Conservation (phyloP, 1,140 invertebrate species). For the Drosophila malerkotliana region DNA sequence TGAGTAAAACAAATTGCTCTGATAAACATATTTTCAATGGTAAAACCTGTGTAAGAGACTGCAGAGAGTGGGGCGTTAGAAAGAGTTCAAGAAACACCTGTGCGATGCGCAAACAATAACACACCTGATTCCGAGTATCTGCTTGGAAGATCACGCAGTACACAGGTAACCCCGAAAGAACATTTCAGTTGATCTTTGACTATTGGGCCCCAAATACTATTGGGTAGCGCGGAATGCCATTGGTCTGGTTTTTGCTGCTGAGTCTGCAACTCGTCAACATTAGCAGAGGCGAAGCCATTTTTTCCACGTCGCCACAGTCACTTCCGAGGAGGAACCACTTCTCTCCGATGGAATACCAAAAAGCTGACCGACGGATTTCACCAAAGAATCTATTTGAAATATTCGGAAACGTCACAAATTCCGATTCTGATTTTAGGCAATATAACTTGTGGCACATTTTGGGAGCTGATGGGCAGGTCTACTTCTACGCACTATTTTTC, state of each 20-base stretch:
- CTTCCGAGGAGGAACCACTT: not conserved
- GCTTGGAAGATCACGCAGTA: not conserved
- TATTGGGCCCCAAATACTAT: not conserved
- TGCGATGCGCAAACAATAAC: not conserved
- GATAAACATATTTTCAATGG: not conserved
- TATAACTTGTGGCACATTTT: not conserved
- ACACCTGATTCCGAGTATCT: not conserved
- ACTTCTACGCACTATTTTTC: not conserved
- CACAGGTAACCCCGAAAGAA: not conserved
- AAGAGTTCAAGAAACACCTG: not conserved
- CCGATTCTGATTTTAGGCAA: not conserved
- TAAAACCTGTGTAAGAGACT: not conserved
- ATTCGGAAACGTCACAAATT: not conserved
- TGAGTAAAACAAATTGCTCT: not conserved
- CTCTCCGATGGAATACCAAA: not conserved
- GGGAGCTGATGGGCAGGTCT: not conserved
- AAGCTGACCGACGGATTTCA: not conserved
- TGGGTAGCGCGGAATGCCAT: not conserved
- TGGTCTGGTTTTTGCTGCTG: constrained; percentile 6
- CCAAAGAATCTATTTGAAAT: not conserved
- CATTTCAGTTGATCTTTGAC: not conserved
- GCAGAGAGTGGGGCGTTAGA: not conserved
- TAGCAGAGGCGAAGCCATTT: not conserved
- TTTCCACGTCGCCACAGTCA: not conserved
- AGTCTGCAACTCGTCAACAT: not conserved